A percentile compares a stretch with the other conserved stretches of the same genome.
phyloP scores from a whole-genome alignment of 2,113 vertebrate genomes.

The zebrafish (Danio rerio) region GRCz12tu NC_133182.1:34847501-34848000 shows the following conservation, averaged over 20 bases:
- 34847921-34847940: constrained; percentile 7
- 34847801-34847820: background rate
- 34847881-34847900: background rate
- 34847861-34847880: constrained; percentile 9
- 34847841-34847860: background rate
- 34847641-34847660: background rate
- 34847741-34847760: background rate
- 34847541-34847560: background rate
- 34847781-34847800: too few relatives aligned
- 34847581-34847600: background rate
- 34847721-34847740: background rate
- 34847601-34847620: background rate
- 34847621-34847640: background rate
- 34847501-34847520: background rate
- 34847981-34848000: constrained; percentile 12
- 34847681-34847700: too few relatives aligned
- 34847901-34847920: background rate
- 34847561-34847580: background rate
- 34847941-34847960: constrained; percentile 3
- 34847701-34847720: background rate
- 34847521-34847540: background rate
- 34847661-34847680: background rate
- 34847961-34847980: constrained; percentile 9
- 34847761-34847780: background rate
- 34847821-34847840: background rate